Base-by-base conservation (phyloP, 23 tunicate genomes). In the Botrylloides violaceus region DNA sequence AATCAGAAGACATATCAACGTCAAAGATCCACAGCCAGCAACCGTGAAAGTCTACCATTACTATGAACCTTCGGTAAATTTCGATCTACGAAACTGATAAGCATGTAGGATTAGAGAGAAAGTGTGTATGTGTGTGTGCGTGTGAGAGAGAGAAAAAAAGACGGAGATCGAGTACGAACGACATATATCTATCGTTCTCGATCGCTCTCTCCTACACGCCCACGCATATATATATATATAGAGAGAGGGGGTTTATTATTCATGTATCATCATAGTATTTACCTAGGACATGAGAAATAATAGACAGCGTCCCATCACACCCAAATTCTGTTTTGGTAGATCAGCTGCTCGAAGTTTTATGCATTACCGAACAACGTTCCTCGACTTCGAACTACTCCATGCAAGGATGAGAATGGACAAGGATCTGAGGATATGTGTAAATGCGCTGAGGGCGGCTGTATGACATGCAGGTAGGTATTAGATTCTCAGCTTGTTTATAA, bases 381-480 rank as follows among this genome's bases (percentile, higher is more conserved):
- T 1, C 20, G 72, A n/a, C 50, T 84, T 36, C 80, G 74, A 53
- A 84, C 92, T 0, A 43, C 84, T 12, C 53, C 59, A 32, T 83
- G 89, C 59, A 64, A 59, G 18, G 66, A 65, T 31, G 71, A 39
- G 5, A 35, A 65, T n/a, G 80, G 57, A 68, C 21, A 15, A 21
- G 70, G 70, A 3, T 3, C 4, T 25, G 35, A 61, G 36, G 50
- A 61, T 2, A 36, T 82, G 22, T 82, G 88, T 31, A 66, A 66
- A 57, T 82, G 88, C 49, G 88, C 88, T 3, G 94, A 85, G 66
- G 94, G 94, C 4, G 94, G 84, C 3, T 85, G 94, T 37, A 36
- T 76, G 3, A 68, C 49, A 21, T 85, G 85, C 81, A 85, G 84
- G 94, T 85, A 27, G n/a, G n/a, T n/a, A n/a, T n/a, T n/a, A n/a